Percentiles rank a stretch among this genome's conserved stretches.
Conservation (phyloP, 1,140 invertebrate genomes). For the Steinernema khuongi region DNA sequence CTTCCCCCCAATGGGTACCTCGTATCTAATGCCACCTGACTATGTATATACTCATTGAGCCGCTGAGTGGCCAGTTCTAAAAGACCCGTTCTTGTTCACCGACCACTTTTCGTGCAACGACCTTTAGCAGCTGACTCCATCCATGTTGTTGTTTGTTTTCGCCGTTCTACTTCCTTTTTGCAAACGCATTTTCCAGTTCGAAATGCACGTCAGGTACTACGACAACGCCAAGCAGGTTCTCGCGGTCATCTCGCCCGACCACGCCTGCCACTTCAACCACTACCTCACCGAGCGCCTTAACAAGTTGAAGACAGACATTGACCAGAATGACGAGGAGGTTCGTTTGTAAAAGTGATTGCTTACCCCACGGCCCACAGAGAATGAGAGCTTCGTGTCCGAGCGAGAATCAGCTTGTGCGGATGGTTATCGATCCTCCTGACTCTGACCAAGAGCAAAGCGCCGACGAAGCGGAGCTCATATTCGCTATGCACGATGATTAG, state of each 20-base stretch:
- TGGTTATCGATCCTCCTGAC: not conserved
- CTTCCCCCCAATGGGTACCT: no score
- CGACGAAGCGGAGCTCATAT: not conserved
- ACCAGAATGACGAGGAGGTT: conserved; percentile 29
- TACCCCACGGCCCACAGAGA: not conserved
- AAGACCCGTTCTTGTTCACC: no score
- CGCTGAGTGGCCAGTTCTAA: no score
- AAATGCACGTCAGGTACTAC: conserved; percentile 52
- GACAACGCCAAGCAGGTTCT: conserved; percentile 48
- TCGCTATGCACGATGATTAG: not conserved
- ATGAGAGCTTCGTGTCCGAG: not conserved
- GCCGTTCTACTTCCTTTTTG: no score
- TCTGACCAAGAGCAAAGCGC: not conserved
- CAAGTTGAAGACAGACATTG: conserved; percentile 32
- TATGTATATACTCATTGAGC: no score
- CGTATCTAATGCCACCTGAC: no score
- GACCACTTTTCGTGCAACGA: no score
- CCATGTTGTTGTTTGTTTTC: no score
- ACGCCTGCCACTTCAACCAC: conserved; percentile 44
- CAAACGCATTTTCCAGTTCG: conserved; percentile 39
- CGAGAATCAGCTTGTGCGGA: not conserved
- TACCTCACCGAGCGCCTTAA: conserved; percentile 42
- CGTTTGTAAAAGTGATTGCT: not conserved
- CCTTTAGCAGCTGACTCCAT: no score
- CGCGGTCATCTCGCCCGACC: conserved; percentile 44